Conservation (phyloP, 2,888 invertebrate species). For the Rhaphigaster nebulosa region DNA sequence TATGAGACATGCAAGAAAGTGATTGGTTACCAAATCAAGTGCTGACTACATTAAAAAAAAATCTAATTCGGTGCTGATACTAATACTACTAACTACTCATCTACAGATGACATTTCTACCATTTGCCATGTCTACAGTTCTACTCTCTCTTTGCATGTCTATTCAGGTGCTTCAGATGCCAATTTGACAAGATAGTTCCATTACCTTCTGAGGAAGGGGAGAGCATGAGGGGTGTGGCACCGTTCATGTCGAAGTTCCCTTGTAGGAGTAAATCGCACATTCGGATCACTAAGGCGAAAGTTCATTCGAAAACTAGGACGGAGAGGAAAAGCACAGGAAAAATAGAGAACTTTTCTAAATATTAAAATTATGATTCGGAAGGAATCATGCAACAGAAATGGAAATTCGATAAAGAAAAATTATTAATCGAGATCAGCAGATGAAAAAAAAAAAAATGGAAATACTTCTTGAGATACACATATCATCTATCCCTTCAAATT, state of each 20-base stretch:
- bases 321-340: background rate
- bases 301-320: background rate
- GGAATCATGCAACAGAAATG: background rate
- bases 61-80: background rate
- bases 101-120: background rate
- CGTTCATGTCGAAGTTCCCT: background rate
- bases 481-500: no score
- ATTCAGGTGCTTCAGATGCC: background rate
- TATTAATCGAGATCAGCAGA: no score
- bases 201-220: slow-evolving; percentile 46
- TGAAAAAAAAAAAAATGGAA: no score
- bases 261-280: background rate
- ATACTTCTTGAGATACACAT: no score
- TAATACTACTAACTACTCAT: background rate
- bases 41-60: background rate
- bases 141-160: background rate
- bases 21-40: background rate
- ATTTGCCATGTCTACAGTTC: background rate
- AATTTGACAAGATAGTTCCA: background rate
- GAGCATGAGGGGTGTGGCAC: slow-evolving; percentile 6
- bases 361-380: background rate
- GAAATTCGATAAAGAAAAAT: background rate
- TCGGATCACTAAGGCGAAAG: background rate
- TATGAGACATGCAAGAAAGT: background rate
- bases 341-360: background rate